Evolutionary conservation across 2,888 invertebrate species (phyloP), one percentile per base, ranked within the genome.

Genomic region (Tillus elongatus): DNA sequence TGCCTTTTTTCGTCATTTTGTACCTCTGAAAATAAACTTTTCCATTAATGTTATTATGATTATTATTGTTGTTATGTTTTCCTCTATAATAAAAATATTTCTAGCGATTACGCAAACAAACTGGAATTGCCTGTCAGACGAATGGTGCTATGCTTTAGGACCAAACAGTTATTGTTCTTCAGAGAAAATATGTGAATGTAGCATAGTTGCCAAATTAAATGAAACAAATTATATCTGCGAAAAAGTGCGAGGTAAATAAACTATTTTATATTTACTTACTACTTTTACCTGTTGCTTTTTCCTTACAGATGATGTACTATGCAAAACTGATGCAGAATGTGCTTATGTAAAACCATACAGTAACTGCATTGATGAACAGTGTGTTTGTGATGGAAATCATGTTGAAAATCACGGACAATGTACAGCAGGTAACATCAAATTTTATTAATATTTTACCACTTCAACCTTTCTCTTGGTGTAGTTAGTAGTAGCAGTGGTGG

Each of bases 131-230:
- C 34, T 37, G 13, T 35, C 29, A 14, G 24, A 34, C 9, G 43
- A 41, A 31, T 34, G 42, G 13, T 46, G 45, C 33, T 33, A 38
- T 15, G 35, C 38, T 2, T 26, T 33, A n/a, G 45, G 45, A 3
- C 15, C 35, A 12, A 12, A 44, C 11, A 33, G 15, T 10, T 36
- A 13, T 13, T 46, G 45, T 29, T 13, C 26, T 14, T 13, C 14
- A 9, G 14, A 38, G 4, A 15, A 40, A 4, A 4, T 24, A 10
- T 45, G 45, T 13, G 12, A 11, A 12, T 45, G 45, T 29, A 19
- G 11, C 6, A 2, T 10, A 12, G 10, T 15, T 6, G 24, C 35
- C 12, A 14, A 33, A 16, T 34, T 42, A 15, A 33, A 33, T 10
- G 15, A 31, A 13, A 31, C 12, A 11, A n/a, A 19, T 19, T n/a